Conservation (phyloP, 1,140 invertebrate genomes). For the Cardiocondyla obscurior region DNA sequence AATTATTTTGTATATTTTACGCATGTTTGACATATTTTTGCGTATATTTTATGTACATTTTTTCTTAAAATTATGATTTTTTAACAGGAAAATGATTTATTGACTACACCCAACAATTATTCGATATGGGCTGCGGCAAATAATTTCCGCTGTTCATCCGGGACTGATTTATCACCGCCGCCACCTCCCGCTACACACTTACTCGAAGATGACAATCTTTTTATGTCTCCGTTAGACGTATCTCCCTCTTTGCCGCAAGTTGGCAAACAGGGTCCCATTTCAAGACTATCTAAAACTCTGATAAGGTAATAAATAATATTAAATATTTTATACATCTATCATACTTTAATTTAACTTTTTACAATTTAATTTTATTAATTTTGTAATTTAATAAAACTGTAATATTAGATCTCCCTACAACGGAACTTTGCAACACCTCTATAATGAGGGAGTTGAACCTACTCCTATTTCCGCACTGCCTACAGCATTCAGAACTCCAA, state of each 20-base stretch:
- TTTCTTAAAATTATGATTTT: constrained; percentile 79
- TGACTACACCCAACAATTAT: constrained; percentile 75
- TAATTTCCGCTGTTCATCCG: constrained; percentile 43
- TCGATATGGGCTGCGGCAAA: constrained; percentile 81
- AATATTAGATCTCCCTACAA: constrained; percentile 69
- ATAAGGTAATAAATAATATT: constrained; percentile 73
- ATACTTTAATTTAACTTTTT: neutral
- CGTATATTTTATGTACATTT: neutral
- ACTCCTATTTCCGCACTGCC: constrained; percentile 82
- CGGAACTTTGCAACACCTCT: constrained; percentile 75
- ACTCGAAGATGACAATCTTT: constrained; percentile 88
- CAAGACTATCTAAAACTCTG: constrained; percentile 86
- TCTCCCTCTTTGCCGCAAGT: constrained; percentile 87
- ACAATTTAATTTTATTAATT: constrained; percentile 25
- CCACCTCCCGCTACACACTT: constrained; percentile 63
- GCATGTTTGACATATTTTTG: neutral
- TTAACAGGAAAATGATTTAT: constrained; percentile 75
- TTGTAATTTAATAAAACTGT: neutral
- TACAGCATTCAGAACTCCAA: constrained; percentile 75
- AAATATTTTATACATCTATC: neutral
- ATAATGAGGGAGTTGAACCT: constrained; percentile 79
- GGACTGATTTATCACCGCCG: neutral
- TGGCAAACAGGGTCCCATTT: constrained; percentile 92
- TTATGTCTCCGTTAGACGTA: constrained; percentile 12
- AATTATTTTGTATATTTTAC: constrained; percentile 14